Base-by-base conservation (phyloP, 1,140 invertebrate genomes). In the Drosophila santomea region DNA sequence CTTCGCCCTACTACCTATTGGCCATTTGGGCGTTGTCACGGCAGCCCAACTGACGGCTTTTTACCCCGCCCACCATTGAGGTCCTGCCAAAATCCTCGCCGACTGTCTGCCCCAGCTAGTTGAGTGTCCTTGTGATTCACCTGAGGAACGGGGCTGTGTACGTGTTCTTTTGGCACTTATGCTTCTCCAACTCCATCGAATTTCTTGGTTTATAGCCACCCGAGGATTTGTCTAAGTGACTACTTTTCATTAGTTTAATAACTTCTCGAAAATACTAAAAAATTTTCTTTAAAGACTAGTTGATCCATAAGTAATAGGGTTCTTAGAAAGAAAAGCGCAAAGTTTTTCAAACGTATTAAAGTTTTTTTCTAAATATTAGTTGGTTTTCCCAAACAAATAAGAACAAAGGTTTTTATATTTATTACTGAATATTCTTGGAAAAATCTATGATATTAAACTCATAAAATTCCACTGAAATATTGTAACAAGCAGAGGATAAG, bases 231-330 rank as follows among this genome's bases (percentile, higher is more conserved):
- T 17, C 36, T 20, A 47, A 44, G 41, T 67, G 43, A 43, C 25
- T 17, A 36, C 45, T 79, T 83, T 83, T 84, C 80, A 83, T 83
- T 83, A 83, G 63, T 38, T 71, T 69, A 79, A 83, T 61, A 78
- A 58, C 45, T 25, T 15, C n/a, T 17, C 2, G 1, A 20, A 66
- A 12, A 11, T 28, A 14, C 10, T 14, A 56, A 32, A 11, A 48
- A 35, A 32, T 39, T n/a, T 17, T 28, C n/a, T 51, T 51, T 35
- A 51, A 51, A 35, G 28, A 12, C 28, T 35, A 51, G 25, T 11
- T 39, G 48, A 54, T 68, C 38, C 35, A 64, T 66, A 64, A 66
- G 15, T 39, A 39, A 66, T 64, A 32, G 4, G 45, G 17, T 14
- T 43, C n/a, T 7, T 28, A 15, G 6, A 1, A 10, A 17, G 32